Conservation (phyloP, 2,797 vertebrate species). For the Clangula hyemalis region DNA sequence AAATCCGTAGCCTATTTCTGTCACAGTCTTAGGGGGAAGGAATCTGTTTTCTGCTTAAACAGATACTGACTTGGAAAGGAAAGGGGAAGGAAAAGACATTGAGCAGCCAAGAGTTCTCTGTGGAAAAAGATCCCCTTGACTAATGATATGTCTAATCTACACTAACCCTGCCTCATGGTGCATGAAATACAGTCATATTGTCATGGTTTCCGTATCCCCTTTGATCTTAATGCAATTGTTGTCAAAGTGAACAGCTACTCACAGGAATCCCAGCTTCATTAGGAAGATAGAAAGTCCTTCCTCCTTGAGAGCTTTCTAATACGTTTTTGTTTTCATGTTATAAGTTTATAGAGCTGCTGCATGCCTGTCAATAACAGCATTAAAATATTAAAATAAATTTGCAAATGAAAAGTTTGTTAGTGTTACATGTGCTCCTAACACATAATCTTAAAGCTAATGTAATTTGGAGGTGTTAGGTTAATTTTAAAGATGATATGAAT, state of each 20-base stretch:
- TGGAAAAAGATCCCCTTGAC: slow-evolving; percentile 69
- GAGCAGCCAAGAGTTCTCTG: slow-evolving; percentile 72
- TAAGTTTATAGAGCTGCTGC: neutral
- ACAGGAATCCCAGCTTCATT: slow-evolving; percentile 30
- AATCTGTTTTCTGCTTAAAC: slow-evolving; percentile 87
- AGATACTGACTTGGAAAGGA: slow-evolving; percentile 76
- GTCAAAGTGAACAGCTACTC: slow-evolving; percentile 50
- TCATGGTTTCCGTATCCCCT: slow-evolving; percentile 54
- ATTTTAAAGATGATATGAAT: neutral
- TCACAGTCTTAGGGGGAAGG: slow-evolving; percentile 86
- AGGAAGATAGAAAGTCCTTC: slow-evolving; percentile 40
- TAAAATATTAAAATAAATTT: slow-evolving; percentile 56
- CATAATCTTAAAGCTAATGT: neutral
- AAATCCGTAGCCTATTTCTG: slow-evolving; percentile 92
- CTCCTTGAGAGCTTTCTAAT: slow-evolving; percentile 2
- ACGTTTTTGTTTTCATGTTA: neutral
- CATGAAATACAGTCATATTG: slow-evolving; percentile 64
- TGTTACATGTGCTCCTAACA: neutral
- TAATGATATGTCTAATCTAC: slow-evolving; percentile 75
- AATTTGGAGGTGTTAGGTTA: slow-evolving; percentile 14
- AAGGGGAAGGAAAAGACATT: slow-evolving; percentile 69
- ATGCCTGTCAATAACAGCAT: neutral
- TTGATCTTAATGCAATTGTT: slow-evolving; percentile 66
- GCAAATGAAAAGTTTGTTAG: slow-evolving; percentile 45
- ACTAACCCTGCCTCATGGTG: slow-evolving; percentile 54